Evolutionary conservation across 2,888 invertebrate species (phyloP).

Genomic region (Lepidochrysops patricia): DNA sequence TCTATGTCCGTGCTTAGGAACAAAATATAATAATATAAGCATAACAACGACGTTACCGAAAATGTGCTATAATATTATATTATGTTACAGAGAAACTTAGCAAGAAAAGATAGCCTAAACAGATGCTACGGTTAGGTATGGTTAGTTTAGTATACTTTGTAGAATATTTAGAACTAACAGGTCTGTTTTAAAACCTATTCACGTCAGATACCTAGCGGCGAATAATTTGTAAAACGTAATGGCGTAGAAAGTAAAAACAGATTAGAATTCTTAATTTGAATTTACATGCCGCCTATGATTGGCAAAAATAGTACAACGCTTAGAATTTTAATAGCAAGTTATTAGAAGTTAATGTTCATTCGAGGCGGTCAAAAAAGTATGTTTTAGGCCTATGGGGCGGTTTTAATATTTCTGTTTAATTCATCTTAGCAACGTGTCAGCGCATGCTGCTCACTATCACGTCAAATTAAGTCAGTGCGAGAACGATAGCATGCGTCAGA

Average conservation of each 20-base stretch:
- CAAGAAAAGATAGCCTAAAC: too few relatives aligned
- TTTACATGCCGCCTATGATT: neutral
- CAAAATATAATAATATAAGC: too few relatives aligned
- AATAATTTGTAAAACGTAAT: constrained; percentile 15
- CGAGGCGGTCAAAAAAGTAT: neutral
- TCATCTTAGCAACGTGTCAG: too few relatives aligned
- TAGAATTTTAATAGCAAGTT: neutral
- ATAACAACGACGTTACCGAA: too few relatives aligned
- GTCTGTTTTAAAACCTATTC: neutral
- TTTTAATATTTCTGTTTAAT: too few relatives aligned
- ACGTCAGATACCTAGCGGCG: neutral
- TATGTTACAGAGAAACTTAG: too few relatives aligned
- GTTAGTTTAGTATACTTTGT: neutral
- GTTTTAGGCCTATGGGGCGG: too few relatives aligned
- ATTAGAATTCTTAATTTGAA: constrained; percentile 16
- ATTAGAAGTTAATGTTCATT: neutral
- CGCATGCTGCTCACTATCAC: too few relatives aligned
- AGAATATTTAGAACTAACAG: neutral
- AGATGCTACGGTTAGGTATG: neutral
- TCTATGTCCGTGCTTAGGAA: too few relatives aligned
- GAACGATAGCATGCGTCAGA: too few relatives aligned
- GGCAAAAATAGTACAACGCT: neutral
- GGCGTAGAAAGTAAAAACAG: constrained; percentile 15
- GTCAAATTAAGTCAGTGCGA: too few relatives aligned
- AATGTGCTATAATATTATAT: too few relatives aligned